These are phyloP conservation scores for Neoscelio sp. DNA, from an alignment of 2,888 invertebrate species.

Conservation along the genomic window DNA sequence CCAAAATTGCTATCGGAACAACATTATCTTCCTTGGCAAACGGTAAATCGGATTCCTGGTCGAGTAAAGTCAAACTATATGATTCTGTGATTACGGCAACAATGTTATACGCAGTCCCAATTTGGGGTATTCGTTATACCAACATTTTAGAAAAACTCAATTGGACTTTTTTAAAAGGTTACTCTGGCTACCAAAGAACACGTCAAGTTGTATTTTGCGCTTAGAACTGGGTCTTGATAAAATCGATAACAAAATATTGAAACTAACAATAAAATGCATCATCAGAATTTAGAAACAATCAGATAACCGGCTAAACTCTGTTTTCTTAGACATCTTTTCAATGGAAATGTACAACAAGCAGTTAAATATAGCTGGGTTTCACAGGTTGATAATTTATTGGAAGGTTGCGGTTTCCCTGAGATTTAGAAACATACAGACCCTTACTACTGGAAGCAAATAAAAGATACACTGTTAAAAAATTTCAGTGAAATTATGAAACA, in stretches of 20 bases:
- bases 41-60: conserved; percentile 27
- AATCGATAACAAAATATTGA: not conserved
- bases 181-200: too few relatives aligned
- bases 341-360: not conserved
- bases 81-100: not conserved
- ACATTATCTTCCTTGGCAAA: conserved; percentile 7
- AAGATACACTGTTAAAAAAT: too few relatives aligned
- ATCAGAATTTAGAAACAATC: not conserved
- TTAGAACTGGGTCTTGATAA: conserved; percentile 34
- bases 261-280: conserved; percentile 7
- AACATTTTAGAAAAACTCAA: too few relatives aligned
- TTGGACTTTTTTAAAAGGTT: too few relatives aligned
- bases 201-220: conserved; percentile 22
- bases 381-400: conserved; percentile 6
- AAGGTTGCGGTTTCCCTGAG: too few relatives aligned
- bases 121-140: too few relatives aligned
- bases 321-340: not conserved
- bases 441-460: too few relatives aligned
- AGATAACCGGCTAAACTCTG: conserved; percentile 9
- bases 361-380: conserved; percentile 2
- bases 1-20: conserved; percentile 18
- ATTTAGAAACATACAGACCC: too few relatives aligned
- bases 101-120: too few relatives aligned
- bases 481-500: too few relatives aligned
- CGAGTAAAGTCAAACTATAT: conserved; percentile 1